These are phyloP conservation scores for Acanthisitta chloris DNA, from an alignment of 2,113 vertebrate genomes.

Conservation along the genomic window DNA sequence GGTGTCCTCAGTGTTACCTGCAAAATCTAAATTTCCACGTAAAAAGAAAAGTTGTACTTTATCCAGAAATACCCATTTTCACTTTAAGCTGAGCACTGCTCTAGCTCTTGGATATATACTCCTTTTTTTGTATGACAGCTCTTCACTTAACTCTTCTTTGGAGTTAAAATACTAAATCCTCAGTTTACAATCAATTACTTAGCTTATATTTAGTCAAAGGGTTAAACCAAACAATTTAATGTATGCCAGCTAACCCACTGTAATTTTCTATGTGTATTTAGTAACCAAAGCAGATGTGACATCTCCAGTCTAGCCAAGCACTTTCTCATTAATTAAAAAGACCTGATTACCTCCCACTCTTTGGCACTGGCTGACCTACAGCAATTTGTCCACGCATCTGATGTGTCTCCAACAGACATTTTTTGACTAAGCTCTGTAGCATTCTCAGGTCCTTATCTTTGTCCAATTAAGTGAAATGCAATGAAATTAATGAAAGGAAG, in stretches of 20 bases:
- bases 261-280: not conserved
- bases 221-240: not conserved
- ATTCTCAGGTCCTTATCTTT: not conserved
- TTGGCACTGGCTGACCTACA: not conserved
- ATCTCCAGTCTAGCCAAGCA: not conserved
- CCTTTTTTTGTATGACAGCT: not conserved
- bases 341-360: not conserved
- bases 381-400: not conserved
- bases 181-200: not conserved
- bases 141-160: not conserved
- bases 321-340: not conserved
- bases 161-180: not conserved
- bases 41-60: not conserved
- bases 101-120: not conserved
- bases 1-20: not conserved
- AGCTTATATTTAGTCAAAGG: not conserved
- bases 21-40: not conserved
- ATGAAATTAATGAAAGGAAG: not conserved
- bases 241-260: not conserved
- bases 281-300: not conserved
- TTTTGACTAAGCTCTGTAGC: not conserved
- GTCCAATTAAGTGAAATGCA: not conserved
- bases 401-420: not conserved
- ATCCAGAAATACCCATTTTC: not conserved
- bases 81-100: not conserved